These are phyloP conservation scores for Podocnemis expansa DNA, from an alignment of 2,113 vertebrate species.

Conservation along the genomic window DNA sequence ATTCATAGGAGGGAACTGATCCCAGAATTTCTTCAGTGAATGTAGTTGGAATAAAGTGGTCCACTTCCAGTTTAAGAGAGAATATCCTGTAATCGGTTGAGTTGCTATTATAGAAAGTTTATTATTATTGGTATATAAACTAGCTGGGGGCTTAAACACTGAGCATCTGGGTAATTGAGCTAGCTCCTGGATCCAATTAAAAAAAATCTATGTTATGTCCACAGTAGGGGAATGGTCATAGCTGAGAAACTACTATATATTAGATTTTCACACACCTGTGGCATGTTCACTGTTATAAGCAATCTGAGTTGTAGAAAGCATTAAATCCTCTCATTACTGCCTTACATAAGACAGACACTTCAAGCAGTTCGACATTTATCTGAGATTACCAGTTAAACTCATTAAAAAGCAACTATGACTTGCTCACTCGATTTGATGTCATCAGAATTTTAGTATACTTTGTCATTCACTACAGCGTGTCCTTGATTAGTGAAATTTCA, in stretches of 20 bases:
- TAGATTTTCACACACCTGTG: conserved; percentile 75
- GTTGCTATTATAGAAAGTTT: conserved; percentile 75
- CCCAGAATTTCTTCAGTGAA: neutral
- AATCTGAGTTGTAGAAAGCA: conserved; percentile 48
- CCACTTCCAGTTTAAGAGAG: conserved; percentile 58
- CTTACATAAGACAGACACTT: conserved; percentile 63
- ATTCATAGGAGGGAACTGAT: conserved; percentile 35
- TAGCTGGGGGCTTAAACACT: conserved; percentile 75
- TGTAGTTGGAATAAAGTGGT: conserved; percentile 41
- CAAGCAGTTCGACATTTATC: conserved; percentile 68
- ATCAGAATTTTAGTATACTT: conserved; percentile 44
- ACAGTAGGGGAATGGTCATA: conserved; percentile 71
- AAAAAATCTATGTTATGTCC: conserved; percentile 75
- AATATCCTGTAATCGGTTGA: conserved; percentile 54
- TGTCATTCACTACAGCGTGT: conserved; percentile 32
- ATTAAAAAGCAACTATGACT: conserved; percentile 65
- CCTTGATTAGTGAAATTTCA: conserved; percentile 59
- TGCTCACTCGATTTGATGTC: conserved; percentile 44
- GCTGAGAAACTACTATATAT: conserved; percentile 44
- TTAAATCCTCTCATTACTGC: conserved; percentile 75
- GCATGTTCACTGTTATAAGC: conserved; percentile 34
- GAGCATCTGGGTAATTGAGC: conserved; percentile 81
- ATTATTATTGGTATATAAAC: conserved; percentile 80
- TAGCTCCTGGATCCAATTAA: conserved; percentile 82
- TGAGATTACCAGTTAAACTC: conserved; percentile 76